These are phyloP conservation scores for Poeciliopsis prolifica DNA, from an alignment of 2,113 vertebrate genomes.

Conservation along the genomic window DNA sequence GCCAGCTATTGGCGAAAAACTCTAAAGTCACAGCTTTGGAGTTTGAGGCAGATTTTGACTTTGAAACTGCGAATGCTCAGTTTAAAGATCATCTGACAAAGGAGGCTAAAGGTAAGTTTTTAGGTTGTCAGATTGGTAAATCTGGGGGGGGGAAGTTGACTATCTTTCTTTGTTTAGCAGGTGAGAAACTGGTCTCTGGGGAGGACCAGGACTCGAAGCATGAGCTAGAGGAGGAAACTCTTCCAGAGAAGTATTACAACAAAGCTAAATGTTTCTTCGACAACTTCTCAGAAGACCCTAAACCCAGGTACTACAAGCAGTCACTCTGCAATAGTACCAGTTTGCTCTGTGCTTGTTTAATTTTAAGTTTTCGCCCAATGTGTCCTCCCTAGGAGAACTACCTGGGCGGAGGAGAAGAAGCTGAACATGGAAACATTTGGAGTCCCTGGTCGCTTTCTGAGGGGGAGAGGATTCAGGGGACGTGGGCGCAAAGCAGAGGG, in stretches of 20 bases:
- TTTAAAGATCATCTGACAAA: constrained; percentile 94
- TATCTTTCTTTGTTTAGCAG: constrained; percentile 15
- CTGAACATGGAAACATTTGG: constrained; percentile 97
- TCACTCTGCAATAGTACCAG: not conserved
- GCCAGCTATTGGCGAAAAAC: constrained; percentile 87
- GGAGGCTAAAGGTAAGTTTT: constrained; percentile 84
- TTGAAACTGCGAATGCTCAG: constrained; percentile 95
- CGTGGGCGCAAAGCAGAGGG: constrained; percentile 85
- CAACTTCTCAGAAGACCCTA: constrained; percentile 94
- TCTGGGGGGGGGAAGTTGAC: no score
- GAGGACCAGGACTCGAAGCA: constrained; percentile 75
- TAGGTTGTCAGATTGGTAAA: fast-evolving
- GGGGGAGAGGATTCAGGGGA: constrained; percentile 89
- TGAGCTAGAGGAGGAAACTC: constrained; percentile 76
- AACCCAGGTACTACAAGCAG: constrained; percentile 81
- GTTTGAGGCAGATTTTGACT: constrained; percentile 98
- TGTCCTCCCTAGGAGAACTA: constrained; percentile 83
- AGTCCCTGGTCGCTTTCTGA: constrained; percentile 90
- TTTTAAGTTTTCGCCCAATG: not conserved
- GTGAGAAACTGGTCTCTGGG: constrained; percentile 83
- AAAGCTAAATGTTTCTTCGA: constrained; percentile 98
- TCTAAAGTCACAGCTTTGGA: constrained; percentile 89
- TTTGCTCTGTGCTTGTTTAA: not conserved
- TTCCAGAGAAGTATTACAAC: constrained; percentile 92
- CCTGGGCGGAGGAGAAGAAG: constrained; percentile 96